Evolutionary conservation across 92 coral and sea anemone genomes (phyloP).

Genomic region (Zoanthus sociatus): DNA sequence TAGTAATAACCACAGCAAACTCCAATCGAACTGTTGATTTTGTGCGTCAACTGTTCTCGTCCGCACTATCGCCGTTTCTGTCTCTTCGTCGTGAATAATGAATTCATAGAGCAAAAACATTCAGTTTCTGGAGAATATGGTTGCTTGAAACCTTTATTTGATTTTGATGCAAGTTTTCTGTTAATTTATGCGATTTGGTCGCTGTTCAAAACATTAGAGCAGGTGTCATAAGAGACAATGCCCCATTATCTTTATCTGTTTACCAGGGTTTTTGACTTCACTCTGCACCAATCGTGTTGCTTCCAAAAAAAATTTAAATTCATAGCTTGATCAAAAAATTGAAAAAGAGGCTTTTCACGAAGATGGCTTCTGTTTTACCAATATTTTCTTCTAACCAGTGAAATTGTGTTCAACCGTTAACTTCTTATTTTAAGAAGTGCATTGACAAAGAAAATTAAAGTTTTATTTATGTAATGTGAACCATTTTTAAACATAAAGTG

Average conservation of each 20-base stretch:
- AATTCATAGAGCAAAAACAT: neutral
- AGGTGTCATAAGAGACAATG: neutral
- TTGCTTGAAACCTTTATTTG: neutral
- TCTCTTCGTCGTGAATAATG: neutral
- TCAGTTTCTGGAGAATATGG: neutral
- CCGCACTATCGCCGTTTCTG: neutral
- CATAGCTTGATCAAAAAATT: neutral
- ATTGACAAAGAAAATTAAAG: too few species aligned
- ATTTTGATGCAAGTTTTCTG: neutral
- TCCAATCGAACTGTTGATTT: neutral
- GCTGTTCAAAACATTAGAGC: conserved; percentile 12
- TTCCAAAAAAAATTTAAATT: conserved; percentile 7
- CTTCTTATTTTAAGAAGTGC: too few species aligned
- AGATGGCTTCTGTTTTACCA: neutral
- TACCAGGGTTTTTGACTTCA: neutral
- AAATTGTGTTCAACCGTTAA: neutral
- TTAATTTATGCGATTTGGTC: conserved; percentile 29
- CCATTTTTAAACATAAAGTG: too few species aligned
- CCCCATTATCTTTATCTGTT: conserved; percentile 10
- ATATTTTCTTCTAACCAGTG: neutral
- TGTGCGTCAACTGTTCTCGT: neutral
- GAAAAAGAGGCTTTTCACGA: neutral
- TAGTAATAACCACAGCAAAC: neutral
- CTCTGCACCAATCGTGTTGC: conserved; percentile 21
- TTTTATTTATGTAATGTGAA: neutral